A percentile compares a stretch with the other conserved stretches of the same genome.
Conservation (phyloP, 2,113 vertebrate genomes). For the Tauraco erythrolophus region DNA sequence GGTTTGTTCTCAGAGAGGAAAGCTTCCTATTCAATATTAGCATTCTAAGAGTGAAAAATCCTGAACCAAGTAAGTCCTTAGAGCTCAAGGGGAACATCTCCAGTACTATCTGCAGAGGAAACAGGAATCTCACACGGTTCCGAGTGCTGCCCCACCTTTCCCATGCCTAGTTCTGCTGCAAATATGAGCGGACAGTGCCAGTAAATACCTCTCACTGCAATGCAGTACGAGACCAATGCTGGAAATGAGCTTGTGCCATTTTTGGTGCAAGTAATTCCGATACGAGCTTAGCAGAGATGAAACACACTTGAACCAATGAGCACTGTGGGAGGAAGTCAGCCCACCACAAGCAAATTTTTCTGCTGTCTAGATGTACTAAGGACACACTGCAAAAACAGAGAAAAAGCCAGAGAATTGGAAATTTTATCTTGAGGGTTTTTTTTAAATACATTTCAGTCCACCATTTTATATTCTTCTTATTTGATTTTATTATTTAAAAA, state of each 20-base stretch:
- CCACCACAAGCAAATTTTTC: slow-evolving; percentile 67
- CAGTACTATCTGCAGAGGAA: not conserved
- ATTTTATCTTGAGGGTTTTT: not conserved
- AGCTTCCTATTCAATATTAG: not conserved
- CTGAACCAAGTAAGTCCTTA: not conserved
- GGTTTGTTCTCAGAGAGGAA: not conserved
- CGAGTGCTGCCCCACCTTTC: not conserved
- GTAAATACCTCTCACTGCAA: not conserved
- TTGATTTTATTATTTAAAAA: not conserved
- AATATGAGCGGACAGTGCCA: not conserved
- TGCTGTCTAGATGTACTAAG: slow-evolving; percentile 66
- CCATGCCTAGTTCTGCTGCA: not conserved
- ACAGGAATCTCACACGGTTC: not conserved
- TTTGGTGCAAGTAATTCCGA: slow-evolving; percentile 29
- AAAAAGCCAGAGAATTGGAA: not conserved
- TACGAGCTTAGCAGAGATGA: slow-evolving; percentile 66
- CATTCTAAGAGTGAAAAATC: not conserved
- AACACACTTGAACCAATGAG: slow-evolving; percentile 71
- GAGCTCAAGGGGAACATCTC: not conserved
- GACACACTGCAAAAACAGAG: slow-evolving; percentile 56
- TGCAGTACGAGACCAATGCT: not conserved
- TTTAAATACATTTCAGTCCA: not conserved
- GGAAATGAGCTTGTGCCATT: slow-evolving; percentile 33
- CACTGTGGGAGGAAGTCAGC: slow-evolving; percentile 75
- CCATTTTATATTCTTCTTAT: not conserved